Base-by-base conservation (phyloP, 2,113 vertebrate species). In the Tiliqua scincoides region DNA sequence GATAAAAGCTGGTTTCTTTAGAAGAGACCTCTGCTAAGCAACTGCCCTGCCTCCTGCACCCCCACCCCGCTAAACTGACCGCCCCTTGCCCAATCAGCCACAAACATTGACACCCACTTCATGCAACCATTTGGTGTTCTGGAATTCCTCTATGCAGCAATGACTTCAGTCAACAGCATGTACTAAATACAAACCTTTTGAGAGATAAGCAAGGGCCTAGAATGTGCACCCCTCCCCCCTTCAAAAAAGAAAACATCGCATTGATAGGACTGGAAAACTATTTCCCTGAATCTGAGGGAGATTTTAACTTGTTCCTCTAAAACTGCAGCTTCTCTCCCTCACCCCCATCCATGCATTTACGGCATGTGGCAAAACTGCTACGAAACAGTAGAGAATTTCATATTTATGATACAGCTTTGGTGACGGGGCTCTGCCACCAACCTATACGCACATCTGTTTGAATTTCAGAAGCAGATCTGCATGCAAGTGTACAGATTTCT, bases 1-100 rank as follows among this genome's bases (percentile, higher is more conserved):
- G 90, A 94, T 91, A 91, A 92, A 93, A 88, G 85, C 85, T 85
- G 68, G 86, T 83, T 87, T 93, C 90, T 85, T 88, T 83, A 37
- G 72, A 61, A 86, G 86, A 79, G 82, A 75, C 27, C 70, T 54
- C 27, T 54, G 43, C 67, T 91, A 89, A 90, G 76, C 57, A 73
- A 52, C 79, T 83, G 23, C 37, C 21, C 1, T 6, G 15, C 32
- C 35, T 61, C 48, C 30, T 18, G 8, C 59, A 37, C 35, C 14
- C 72, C n/a, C 61, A 25, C 63, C 73, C 83, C 79, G 25, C 9
- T 86, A 91, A 93, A 71, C 37, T 65, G 48, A 88, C 23, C 70
- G 14, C 32, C 87, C 62, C 11, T 54, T 67, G 77, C 32, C 87
- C 86, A 81, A 68, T 15, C 73, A 91, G 59, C 85, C 90, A 87